Base-by-base conservation (phyloP, 2,888 invertebrate species). In the Octonoba sinensis region DNA sequence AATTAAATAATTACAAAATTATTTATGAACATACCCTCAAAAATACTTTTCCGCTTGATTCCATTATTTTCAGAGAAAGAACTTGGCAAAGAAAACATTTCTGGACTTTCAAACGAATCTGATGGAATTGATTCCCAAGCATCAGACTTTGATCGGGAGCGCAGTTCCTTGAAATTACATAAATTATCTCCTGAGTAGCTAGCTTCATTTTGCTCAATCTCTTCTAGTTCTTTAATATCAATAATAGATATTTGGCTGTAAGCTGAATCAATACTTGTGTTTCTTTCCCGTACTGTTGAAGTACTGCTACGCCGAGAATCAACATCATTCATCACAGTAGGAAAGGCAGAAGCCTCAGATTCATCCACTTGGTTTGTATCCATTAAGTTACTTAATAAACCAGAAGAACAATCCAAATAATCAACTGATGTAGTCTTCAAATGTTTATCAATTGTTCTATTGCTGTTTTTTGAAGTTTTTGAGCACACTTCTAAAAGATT, bases 111-210 rank as follows among this genome's bases (percentile, higher is more conserved):
- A 22, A 22, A 44, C 47, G 70, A 70, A n/a, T 47, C 13, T 11
- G 24, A 36, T 13, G 20, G 15, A 15, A 51, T 13, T 20, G 46
- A 24, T 18, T 27, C 22, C 27, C 71, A 57, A 44, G 47, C 71
- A 83, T 83, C 83, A 15, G 83, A 83, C 67, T 67, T 79, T 20
- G 83, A 83, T 46, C 83, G 71, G 36, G 76, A 49, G 72, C 81
- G 79, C 3, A 64, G 75, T 59, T 77, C 62, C 20, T 16, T 24
- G 24, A 47, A 24, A 64, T 24, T 46, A 18, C n/a, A 20, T 49
- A 27, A 36, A 8, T 12, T 22, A 49, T 46, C 46, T 47, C 36
- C 47, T 4, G 24, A 24, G 16, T 15, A n/a, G 16, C 16, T 24
- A 12, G 22, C 47, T 12, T 46, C 49, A 44, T 15, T 51, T 24